A percentile compares a stretch with the other conserved stretches of the same genome.
Evolutionary conservation across 1,140 invertebrate species (phyloP).

Genomic region (Lepidurus packardi): DNA sequence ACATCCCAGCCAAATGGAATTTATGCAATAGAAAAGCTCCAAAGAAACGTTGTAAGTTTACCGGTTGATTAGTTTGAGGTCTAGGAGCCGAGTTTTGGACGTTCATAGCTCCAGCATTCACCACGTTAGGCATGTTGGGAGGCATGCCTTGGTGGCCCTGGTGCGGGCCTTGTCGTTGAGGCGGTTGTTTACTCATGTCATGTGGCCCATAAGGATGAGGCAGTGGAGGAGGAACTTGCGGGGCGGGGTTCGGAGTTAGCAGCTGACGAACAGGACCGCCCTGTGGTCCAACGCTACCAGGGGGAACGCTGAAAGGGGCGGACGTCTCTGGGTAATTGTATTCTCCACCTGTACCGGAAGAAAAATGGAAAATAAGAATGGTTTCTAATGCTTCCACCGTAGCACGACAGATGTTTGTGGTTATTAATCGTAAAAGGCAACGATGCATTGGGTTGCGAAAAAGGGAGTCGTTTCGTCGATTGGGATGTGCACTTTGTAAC

Average conservation of each 20-base stretch:
- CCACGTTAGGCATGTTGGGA: conserved; percentile 2
- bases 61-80: not conserved
- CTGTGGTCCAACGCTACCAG: not conserved
- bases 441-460: not conserved
- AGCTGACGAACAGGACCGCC: conserved; percentile 16
- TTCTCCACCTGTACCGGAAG: not conserved
- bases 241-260: not conserved
- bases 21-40: too few species aligned
- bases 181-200: conserved; percentile 21
- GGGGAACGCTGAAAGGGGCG: not conserved
- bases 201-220: conserved; percentile 6
- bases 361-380: not conserved
- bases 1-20: too few species aligned
- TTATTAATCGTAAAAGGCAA: not conserved
- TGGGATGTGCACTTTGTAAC: not conserved
- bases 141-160: conserved; percentile 16
- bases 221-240: conserved; percentile 7
- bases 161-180: conserved; percentile 13
- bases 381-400: not conserved
- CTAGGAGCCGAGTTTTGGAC: not conserved
- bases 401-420: not conserved
- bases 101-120: not conserved
- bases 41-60: not conserved
- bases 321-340: conserved; percentile 15
- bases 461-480: not conserved